These are phyloP conservation scores for Falco columbarius DNA, from an alignment of 2,797 vertebrate genomes.

Conservation along the genomic window DNA sequence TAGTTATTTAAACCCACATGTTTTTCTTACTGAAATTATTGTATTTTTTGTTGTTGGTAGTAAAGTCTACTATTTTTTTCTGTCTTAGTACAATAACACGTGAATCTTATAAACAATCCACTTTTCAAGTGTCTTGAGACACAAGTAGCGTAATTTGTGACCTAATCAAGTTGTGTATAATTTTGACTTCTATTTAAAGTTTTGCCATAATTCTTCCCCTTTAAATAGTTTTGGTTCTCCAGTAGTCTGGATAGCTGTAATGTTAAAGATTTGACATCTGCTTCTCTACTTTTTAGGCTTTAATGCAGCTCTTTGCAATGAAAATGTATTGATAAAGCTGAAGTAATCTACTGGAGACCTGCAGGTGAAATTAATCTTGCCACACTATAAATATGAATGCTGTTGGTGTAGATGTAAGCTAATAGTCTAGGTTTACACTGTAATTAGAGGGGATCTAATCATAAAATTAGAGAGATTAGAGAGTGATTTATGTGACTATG, in stretches of 20 bases:
- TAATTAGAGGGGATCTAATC: not conserved
- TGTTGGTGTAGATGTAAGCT: not conserved
- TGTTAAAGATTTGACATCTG: not conserved
- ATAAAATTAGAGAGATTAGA: not conserved
- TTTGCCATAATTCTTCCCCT: not conserved
- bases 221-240: not conserved
- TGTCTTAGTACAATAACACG: not conserved
- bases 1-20: accelerated
- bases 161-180: not conserved
- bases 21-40: not conserved
- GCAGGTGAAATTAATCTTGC: not conserved
- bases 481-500: not conserved
- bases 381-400: not conserved
- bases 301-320: not conserved
- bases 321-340: not conserved
- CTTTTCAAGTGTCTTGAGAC: not conserved
- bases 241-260: not conserved
- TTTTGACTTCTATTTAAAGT: not conserved
- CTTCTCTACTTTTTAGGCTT: not conserved
- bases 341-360: not conserved
- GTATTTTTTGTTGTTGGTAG: not conserved
- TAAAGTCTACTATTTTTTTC: not conserved
- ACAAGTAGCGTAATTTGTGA: not conserved
- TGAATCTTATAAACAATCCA: not conserved
- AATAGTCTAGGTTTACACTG: not conserved